phyloP scores from a whole-genome alignment of 1,140 invertebrate genomes.

The Archivesica marissinica region DNA sequence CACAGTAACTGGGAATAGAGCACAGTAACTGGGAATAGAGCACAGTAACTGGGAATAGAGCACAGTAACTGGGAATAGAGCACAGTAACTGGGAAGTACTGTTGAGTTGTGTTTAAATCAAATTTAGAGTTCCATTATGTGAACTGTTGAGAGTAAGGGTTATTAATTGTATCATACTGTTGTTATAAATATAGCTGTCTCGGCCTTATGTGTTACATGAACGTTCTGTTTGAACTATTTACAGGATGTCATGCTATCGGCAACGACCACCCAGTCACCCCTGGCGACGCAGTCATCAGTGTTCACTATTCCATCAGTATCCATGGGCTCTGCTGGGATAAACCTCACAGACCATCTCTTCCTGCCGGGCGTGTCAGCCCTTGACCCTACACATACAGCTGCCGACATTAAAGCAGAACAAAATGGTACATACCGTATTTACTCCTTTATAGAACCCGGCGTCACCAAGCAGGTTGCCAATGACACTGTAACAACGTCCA shows the following conservation, averaged over 20 bases:
- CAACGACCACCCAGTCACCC: slow-evolving; percentile 81
- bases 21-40: too few relatives aligned
- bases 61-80: too few relatives aligned
- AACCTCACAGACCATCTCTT: slow-evolving; percentile 79
- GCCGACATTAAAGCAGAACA: slow-evolving; percentile 66
- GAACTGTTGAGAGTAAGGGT: background rate
- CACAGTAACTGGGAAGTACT: too few relatives aligned
- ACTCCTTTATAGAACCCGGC: background rate
- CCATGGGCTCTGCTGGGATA: slow-evolving; percentile 67
- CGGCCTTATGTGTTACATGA: too few relatives aligned
- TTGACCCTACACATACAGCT: slow-evolving; percentile 65
- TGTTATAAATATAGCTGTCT: background rate
- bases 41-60: too few relatives aligned
- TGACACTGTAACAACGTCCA: too few relatives aligned
- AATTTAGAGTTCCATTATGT: too few relatives aligned
- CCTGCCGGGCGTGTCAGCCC: slow-evolving; percentile 76
- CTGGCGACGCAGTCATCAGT: slow-evolving; percentile 80
- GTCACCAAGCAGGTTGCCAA: background rate
- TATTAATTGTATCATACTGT: background rate
- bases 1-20: too few relatives aligned
- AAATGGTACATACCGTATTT: slow-evolving; percentile 57
- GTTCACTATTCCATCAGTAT: slow-evolving; percentile 82
- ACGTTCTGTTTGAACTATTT: too few relatives aligned
- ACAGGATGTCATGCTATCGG: slow-evolving; percentile 84
- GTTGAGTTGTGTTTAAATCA: too few relatives aligned